A percentile compares a stretch with the other conserved stretches of the same genome.
phyloP scores from a whole-genome alignment of 1,140 invertebrate genomes.

The Bombus vancouverensis region DNA sequence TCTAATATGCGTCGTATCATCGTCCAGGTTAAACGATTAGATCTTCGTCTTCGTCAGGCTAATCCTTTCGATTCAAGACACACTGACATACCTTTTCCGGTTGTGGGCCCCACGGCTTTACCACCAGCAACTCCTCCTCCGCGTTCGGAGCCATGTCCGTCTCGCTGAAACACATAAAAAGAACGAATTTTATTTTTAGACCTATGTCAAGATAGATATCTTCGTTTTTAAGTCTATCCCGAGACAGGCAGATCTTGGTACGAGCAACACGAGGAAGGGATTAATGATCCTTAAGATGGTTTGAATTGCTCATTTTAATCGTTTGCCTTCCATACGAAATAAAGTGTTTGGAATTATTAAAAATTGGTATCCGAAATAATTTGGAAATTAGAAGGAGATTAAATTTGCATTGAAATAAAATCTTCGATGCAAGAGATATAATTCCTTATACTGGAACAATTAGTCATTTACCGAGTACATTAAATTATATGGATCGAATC shows the following conservation, averaged over 20 bases:
- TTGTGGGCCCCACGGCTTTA: constrained; percentile 78
- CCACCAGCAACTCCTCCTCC: constrained; percentile 80
- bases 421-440: no score
- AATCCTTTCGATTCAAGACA: neutral
- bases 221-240: no score
- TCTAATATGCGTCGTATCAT: neutral
- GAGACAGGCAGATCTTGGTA: neutral
- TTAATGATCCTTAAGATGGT: neutral
- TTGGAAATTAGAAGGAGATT: no score
- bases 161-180: constrained; percentile 75
- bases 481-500: no score
- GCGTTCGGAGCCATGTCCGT: constrained; percentile 82
- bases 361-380: no score
- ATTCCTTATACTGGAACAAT: no score
- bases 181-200: neutral
- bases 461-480: no score
- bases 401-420: no score
- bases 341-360: no score
- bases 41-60: neutral
- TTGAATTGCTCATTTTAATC: neutral
- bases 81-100: constrained; percentile 75
- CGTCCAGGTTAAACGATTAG: constrained; percentile 27
- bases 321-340: no score
- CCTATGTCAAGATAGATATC: no score
- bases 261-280: neutral